Evolutionary conservation across 2,888 invertebrate genomes (phyloP), one percentile per base, ranked within the genome.

Genomic region (Brenthis daphne): DNA sequence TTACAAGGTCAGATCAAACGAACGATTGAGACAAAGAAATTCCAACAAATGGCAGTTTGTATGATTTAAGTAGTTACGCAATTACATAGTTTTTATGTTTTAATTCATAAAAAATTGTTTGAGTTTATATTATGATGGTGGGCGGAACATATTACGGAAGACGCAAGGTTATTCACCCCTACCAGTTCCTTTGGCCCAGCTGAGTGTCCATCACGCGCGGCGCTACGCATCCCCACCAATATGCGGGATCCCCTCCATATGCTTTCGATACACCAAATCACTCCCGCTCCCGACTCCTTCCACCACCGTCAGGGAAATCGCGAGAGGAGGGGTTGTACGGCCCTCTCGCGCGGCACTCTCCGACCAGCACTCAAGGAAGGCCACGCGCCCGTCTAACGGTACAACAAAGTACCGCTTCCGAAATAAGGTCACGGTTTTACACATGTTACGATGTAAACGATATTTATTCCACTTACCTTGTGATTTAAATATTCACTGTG

Each of bases 271-370:
- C 78, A 88, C 87, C 86, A 90, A 91, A 88, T 90, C 88, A 90
- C 91, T 90, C 89, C 92, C 92, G 90, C 90, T 91, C 92, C 91
- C 91, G 88, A 83, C 90, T 87, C 88, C 84, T 89, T 89, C 92
- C 91, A 88, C 91, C 89, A 88, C 89, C 82, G 85, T 80, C 85
- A 88, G 87, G 89, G 82, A 88, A 87, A 85, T 82, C 77, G 87
- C 85, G 87, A 90, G 92, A 90, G 91, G 92, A 89, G 90, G 89
- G 90, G 90, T 90, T 82, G 88, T 79, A 81, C 84, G 82, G 85
- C 83, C 85, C 84, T 85, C 85, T 85, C 86, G 79, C 83, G 81
- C 80, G 79, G 79, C 81, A 86, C 87, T 87, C 87, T 85, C 87
- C 82, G 80, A 79, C 79, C 76, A 79, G 69, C 77, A 74, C 73